Evolutionary conservation across 2,888 invertebrate species (phyloP), one percentile per base, ranked within the genome.

Genomic region (Onthophagus sagittarius): DNA sequence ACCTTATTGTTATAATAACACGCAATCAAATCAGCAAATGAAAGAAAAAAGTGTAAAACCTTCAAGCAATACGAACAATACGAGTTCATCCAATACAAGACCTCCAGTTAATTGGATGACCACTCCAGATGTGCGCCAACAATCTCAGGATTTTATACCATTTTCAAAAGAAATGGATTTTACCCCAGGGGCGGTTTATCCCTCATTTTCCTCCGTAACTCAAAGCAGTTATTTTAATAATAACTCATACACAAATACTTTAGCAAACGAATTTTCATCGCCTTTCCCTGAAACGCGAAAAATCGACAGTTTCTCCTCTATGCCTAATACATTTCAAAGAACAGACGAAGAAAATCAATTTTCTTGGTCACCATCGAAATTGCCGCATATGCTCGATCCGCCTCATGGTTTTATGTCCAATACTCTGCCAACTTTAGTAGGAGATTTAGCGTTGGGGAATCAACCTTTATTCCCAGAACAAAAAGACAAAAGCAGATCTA

Each of bases 51-150:
- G 31, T 14, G 11, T 13, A n/a, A 13, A 23, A 23, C 23, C 23
- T 23, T 23, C 23, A 23, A 23, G 23, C 23, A 23, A 23, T 23
- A 13, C 15, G 62, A 71, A 64, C 9, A 71, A 70, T 69, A 11
- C 67, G 13, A 72, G 63, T 31, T 62, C 39, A 23, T 53, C 39
- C 6, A 74, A 70, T 62, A 62, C 23, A 13, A 85, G 87, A 76
- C 85, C 87, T 3, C 88, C 89, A 0, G 88, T 89, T 0, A 90
- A 90, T 78, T 90, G 90, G 90, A 90, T 90, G 90, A 89, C 89
- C 78, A 86, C 89, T 0, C 88, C 89, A 0, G 88, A 88, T 77
- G 82, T 86, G 15, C 86, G 86, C 65, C 84, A 79, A 72, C 79
- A 82, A 77, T 39, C 13, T n/a, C 74, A 75, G 33, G 87, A 88